Evolutionary conservation across 2,888 invertebrate genomes (phyloP).

Genomic region (Cephus rjabovi): DNA sequence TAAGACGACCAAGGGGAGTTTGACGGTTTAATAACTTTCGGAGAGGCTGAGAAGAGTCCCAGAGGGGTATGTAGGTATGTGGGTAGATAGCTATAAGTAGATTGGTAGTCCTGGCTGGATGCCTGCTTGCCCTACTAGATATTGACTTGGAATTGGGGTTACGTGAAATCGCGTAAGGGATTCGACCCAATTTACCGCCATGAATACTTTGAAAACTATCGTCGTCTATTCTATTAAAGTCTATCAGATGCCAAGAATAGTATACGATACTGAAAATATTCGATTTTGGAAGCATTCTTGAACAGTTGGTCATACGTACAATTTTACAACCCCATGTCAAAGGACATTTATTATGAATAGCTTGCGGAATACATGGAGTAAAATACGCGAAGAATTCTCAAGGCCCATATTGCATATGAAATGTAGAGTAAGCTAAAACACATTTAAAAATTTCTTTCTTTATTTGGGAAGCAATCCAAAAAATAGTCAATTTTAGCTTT

Average conservation of each 20-base stretch:
- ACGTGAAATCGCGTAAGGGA: background rate
- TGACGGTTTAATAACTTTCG: background rate
- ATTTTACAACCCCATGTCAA: background rate
- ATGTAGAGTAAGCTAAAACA: background rate
- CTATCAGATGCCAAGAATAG: background rate
- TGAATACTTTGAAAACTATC: background rate
- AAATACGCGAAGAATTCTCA: background rate
- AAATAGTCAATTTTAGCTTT: too few species aligned
- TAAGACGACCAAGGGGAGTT: background rate
- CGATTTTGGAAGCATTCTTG: background rate
- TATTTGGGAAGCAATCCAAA: too few species aligned
- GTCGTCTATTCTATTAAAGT: background rate
- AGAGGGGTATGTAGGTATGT: background rate
- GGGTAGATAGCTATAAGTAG: background rate
- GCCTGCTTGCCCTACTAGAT: background rate
- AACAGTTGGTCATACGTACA: background rate
- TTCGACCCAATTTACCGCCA: background rate
- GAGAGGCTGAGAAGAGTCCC: background rate
- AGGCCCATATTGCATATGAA: background rate
- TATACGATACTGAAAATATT: background rate
- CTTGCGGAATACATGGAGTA: background rate
- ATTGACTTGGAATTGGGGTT: background rate
- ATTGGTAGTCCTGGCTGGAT: background rate
- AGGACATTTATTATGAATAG: background rate
- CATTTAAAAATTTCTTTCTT: too few species aligned